Evolutionary conservation across 1,140 invertebrate genomes (phyloP).

Genomic region (Saxidomus purpurata): DNA sequence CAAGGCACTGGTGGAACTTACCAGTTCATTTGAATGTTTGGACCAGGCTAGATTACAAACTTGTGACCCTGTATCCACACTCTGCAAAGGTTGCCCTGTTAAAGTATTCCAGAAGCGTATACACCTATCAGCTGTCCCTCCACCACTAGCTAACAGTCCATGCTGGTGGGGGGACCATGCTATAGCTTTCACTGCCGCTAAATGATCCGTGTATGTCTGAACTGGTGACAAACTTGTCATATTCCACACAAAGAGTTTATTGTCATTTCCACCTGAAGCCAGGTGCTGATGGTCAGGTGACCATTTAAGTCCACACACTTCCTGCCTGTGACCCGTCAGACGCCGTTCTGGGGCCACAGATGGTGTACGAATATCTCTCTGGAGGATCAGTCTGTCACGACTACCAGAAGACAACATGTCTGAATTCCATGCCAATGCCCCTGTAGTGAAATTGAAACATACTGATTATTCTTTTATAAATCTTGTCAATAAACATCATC

Average conservation of each 20-base stretch:
- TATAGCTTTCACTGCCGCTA: conserved; percentile 98
- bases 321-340: conserved; percentile 97
- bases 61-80: conserved; percentile 99
- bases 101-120: conserved; percentile 99
- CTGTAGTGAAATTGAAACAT: conserved; percentile 83
- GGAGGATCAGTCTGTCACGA: conserved; percentile 96
- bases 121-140: conserved; percentile 97
- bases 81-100: conserved; percentile 99
- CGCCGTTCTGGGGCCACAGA: conserved; percentile 87
- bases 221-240: conserved; percentile 89
- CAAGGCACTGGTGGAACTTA: too few relatives aligned
- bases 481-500: too few relatives aligned
- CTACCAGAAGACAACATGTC: conserved; percentile 98
- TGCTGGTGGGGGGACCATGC: conserved; percentile 99
- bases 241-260: conserved; percentile 99
- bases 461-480: too few relatives aligned
- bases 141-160: conserved; percentile 98
- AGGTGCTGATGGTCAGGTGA: conserved; percentile 99
- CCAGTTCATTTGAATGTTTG: conserved; percentile 98
- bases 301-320: conserved; percentile 99
- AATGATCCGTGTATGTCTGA: conserved; percentile 98
- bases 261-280: conserved; percentile 99
- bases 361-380: conserved; percentile 97
- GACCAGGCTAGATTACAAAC: conserved; percentile 99
- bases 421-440: conserved; percentile 99